Evolutionary conservation across 2,888 invertebrate genomes (phyloP), one percentile per base, ranked within the genome.

Genomic region (Melinaea menophilus): DNA sequence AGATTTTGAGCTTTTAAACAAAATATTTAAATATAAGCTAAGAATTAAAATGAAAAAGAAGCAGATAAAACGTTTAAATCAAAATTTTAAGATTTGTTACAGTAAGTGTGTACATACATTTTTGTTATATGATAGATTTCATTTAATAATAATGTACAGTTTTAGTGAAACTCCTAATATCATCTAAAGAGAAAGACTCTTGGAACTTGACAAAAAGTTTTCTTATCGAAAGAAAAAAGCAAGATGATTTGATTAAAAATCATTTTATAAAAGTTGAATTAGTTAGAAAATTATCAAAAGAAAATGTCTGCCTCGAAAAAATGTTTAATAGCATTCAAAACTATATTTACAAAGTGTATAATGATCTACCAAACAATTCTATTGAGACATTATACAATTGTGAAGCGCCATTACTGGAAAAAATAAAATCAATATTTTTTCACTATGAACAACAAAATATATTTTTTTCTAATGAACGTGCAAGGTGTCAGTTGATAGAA

Each of bases 371-470:
- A 51, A 31, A 51, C 5, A 51, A 51, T 4, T 11, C 7, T 5
- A 51, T 51, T 7, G 31, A 31, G 9, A 2, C 22, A 3, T 51
- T 31, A n/a, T 51, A 68, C 65, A 4, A 67, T 67, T 33, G 78
- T 82, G 71, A 82, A 82, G 59, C 63, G 70, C 33, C 67, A 51
- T 11, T 34, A 9, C 45, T 55, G 47, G 48, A 63, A 11, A 56
- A 64, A 48, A 46, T 61, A 57, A 58, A 58, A 41, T 58, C 3
- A 34, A 56, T 61, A 4, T 80, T 86, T 63, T 71, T 75, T n/a
- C 71, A 81, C 4, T 81, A 81, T 1, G 85, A 82, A 67, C 65
- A 73, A 60, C 75, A 84, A 66, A 65, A 85, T 48, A 77, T 79
- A 57, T 79, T 76, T 69, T 74, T 80, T 41, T 69, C 74, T 13